Base-by-base conservation (phyloP, 1,140 invertebrate genomes). In the Atta texana region DNA sequence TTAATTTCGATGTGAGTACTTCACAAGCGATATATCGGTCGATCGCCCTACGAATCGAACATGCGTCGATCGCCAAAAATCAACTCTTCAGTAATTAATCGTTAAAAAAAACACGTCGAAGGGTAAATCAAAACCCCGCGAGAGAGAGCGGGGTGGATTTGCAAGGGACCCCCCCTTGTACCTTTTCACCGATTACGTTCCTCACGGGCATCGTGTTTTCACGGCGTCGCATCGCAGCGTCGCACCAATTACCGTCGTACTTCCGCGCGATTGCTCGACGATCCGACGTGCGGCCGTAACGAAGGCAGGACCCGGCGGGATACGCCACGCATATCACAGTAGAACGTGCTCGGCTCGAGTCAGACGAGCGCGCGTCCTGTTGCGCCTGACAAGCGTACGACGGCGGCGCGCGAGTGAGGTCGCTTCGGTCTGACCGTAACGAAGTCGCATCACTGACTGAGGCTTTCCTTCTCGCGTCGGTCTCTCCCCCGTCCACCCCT, bases 361-460 rank as follows among this genome's bases (percentile, higher is more conserved):
- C 55, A 74, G 80, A 72, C 80, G 39, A 55, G 76, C 69, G 57
- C 66, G 68, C 76, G 88, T 87, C 80, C 89, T 89, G 89, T 89
- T 90, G 86, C 91, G 85, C 81, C 31, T 51, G 31, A 34, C 61
- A 16, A 68, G 39, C 68, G 21, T 75, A 77, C 49, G 44, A 16
- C 68, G 74, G 64, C 49, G 53, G 21, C 55, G 61, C 21, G 72
- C 44, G 66, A 61, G 64, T 44, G 75, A 57, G 49, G 61, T 81
- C 80, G 74, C 76, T 55, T 81, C 74, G 82, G 88, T 92, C 91
- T 87, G 91, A 88, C 89, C 88, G 39, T 91, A 91, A 90, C 92
- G 92, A 90, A 90, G 91, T 91, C 92, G 91, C 90, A 92, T 92
- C 89, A 92, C 92, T 91, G 90, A 94, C 93, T 93, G 92, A 92